Conservation (phyloP, 1,140 invertebrate species). For the Lepidurus couesii region DNA sequence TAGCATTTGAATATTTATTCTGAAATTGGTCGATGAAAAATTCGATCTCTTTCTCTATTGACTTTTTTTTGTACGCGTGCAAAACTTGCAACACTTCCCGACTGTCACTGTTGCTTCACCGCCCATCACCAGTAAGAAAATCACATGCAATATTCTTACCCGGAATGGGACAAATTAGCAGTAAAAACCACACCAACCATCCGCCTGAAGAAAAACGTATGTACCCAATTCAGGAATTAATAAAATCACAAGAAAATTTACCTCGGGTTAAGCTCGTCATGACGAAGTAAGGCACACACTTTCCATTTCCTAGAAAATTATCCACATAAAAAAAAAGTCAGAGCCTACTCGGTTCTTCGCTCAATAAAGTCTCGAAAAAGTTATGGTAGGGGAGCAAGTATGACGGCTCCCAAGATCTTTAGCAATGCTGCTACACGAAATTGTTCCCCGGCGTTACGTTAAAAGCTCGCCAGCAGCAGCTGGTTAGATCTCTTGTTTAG, state of each 20-base stretch:
- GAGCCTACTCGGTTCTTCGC: background rate
- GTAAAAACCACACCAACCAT: background rate
- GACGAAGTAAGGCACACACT: background rate
- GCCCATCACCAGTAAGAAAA: background rate
- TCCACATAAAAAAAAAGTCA: background rate
- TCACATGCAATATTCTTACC: background rate
- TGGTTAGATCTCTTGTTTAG: slow-evolving; percentile 11
- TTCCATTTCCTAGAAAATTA: slow-evolving; percentile 8
- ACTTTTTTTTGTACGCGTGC: too few species aligned
- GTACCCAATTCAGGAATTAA: background rate
- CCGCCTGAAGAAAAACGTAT: background rate
- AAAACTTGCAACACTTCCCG: too few species aligned
- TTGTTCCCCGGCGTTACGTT: background rate
- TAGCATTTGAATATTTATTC: background rate
- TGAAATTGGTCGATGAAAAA: background rate
- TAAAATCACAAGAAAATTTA: background rate
- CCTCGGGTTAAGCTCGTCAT: background rate
- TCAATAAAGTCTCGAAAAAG: background rate
- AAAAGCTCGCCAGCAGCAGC: background rate
- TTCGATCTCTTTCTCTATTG: too few species aligned
- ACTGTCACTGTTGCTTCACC: too few species aligned
- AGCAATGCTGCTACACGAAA: background rate
- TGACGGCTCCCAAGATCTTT: background rate
- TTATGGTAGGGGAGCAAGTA: background rate
- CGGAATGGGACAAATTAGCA: background rate